Evolutionary conservation across 2,888 invertebrate species (phyloP).

Genomic region (Mythimna ferrago): DNA sequence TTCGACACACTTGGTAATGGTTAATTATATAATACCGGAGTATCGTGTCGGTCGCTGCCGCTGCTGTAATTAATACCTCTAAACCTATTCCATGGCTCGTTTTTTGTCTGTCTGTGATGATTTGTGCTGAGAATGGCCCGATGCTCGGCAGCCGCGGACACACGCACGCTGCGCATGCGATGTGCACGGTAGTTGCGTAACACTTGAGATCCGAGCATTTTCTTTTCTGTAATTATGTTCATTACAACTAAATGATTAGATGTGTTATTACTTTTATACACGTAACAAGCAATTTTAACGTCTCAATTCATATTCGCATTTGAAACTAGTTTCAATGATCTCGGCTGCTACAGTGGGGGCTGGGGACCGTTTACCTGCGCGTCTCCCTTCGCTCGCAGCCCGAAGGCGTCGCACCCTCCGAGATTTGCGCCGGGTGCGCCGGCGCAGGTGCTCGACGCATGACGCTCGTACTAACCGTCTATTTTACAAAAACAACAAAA

Average conservation of each 20-base stretch:
- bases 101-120: constrained; percentile 79
- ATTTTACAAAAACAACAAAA: constrained; percentile 80
- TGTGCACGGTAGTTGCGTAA: constrained; percentile 70
- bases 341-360: constrained; percentile 66
- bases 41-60: constrained; percentile 72
- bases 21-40: constrained; percentile 77
- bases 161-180: constrained; percentile 69
- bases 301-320: constrained; percentile 53
- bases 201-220: constrained; percentile 62
- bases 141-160: constrained; percentile 58
- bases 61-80: constrained; percentile 80
- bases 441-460: constrained; percentile 87
- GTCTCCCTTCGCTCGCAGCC: constrained; percentile 69
- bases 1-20: constrained; percentile 72
- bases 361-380: constrained; percentile 86
- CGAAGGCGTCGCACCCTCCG: constrained; percentile 82
- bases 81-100: constrained; percentile 75
- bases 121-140: constrained; percentile 77
- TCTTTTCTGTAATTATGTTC: constrained; percentile 70
- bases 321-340: constrained; percentile 72
- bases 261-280: constrained; percentile 26
- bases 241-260: constrained; percentile 67
- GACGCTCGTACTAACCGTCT: constrained; percentile 80
- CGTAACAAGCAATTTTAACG: constrained; percentile 39
- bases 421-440: constrained; percentile 86